Conservation (phyloP, 2,113 vertebrate species). For the Dicerorhinus sumatrensis region DNA sequence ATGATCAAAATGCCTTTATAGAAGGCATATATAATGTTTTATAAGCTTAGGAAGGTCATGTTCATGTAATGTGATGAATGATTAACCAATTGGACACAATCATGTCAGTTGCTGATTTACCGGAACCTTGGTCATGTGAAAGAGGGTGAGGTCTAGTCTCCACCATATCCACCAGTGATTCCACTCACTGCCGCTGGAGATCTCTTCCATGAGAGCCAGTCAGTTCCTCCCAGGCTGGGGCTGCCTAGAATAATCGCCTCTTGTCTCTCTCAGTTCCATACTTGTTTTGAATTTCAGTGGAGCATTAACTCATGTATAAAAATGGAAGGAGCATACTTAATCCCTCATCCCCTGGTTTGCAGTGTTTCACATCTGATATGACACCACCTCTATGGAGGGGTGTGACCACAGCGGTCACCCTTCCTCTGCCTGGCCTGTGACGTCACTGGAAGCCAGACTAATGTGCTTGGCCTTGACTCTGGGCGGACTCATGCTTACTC, state of each 20-base stretch:
- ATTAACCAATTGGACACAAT: not conserved
- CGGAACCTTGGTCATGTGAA: not conserved
- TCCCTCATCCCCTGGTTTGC: not conserved
- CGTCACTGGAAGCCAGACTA: not conserved
- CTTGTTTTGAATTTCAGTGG: not conserved
- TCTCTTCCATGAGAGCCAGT: not conserved
- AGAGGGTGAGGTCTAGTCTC: not conserved
- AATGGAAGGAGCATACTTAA: not conserved
- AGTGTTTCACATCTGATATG: not conserved
- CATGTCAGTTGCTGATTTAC: not conserved
- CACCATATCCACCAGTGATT: not conserved
- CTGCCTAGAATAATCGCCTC: not conserved
- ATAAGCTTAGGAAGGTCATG: not conserved
- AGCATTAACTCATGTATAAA: not conserved
- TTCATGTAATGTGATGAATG: not conserved
- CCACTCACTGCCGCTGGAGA: not conserved
- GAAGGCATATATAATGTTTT: not conserved
- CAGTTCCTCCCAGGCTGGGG: not conserved
- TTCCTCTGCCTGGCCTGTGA: not conserved
- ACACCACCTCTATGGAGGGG: not conserved
- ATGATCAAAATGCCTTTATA: not conserved
- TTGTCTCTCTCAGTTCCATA: not conserved
- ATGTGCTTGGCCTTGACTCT: not conserved
- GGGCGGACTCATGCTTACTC: conserved; percentile 27
- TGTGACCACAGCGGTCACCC: not conserved